Evolutionary conservation across 2,888 invertebrate species (phyloP).

Genomic region (Leptopilina syphax): DNA sequence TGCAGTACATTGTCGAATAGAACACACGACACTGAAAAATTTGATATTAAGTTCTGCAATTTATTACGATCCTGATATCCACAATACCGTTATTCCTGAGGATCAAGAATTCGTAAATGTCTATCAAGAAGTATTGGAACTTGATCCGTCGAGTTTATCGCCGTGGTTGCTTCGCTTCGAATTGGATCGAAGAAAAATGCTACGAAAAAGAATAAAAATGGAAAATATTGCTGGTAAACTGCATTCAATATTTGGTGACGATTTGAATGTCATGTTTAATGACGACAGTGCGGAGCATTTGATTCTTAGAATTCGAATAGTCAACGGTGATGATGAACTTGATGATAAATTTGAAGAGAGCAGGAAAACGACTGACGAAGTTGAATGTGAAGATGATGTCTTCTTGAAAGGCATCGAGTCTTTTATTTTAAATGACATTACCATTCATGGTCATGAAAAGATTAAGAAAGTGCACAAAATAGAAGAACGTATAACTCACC

Average conservation of each 20-base stretch:
- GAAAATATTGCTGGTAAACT: conserved; percentile 99
- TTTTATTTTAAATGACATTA: conserved; percentile 99
- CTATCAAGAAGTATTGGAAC: conserved; percentile 99
- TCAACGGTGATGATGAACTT: conserved; percentile 94
- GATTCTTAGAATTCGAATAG: conserved; percentile 97
- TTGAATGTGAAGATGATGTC: conserved; percentile 97
- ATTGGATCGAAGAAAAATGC: conserved; percentile 98
- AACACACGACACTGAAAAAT: conserved; percentile 98
- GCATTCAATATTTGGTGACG: conserved; percentile 98
- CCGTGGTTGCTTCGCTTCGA: conserved; percentile 99
- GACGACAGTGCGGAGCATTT: conserved; percentile 99
- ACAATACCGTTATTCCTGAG: conserved; percentile 98
- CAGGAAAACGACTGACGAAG: too few relatives aligned
- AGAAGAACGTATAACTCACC: conserved; percentile 71
- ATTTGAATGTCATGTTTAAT: conserved; percentile 99
- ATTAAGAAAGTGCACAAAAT: conserved; percentile 99
- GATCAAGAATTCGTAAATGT: conserved; percentile 99
- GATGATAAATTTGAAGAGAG: too few relatives aligned
- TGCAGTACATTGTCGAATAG: conserved; percentile 87
- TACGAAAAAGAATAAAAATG: conserved; percentile 99
- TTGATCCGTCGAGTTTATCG: conserved; percentile 97
- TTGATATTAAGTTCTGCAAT: conserved; percentile 99
- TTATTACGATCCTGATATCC: conserved; percentile 99
- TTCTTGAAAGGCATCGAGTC: conserved; percentile 99
- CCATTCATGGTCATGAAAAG: conserved; percentile 94